These are phyloP conservation scores for Casuarius casuarius DNA, from an alignment of 2,113 vertebrate genomes.

Conservation along the genomic window DNA sequence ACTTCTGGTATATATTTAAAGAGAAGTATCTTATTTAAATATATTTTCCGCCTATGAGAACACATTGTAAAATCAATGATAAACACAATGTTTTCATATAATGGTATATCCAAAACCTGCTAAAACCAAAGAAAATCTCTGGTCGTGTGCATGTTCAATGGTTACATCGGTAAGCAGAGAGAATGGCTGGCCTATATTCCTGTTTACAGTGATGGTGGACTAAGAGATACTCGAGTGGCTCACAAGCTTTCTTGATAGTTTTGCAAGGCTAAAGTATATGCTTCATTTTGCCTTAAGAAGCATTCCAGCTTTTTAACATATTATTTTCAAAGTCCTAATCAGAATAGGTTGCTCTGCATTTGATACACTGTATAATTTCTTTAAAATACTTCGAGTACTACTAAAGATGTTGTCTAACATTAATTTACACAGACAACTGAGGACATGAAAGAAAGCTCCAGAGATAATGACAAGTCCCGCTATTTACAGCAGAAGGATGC, in stretches of 20 bases:
- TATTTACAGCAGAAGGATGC: not conserved
- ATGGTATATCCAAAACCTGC: not conserved
- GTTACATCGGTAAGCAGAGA: not conserved
- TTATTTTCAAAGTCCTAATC: not conserved
- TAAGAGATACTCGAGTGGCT: not conserved
- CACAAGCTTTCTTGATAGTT: not conserved
- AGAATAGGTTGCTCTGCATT: not conserved
- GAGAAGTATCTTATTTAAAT: not conserved
- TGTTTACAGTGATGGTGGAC: not conserved
- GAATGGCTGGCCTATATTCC: not conserved
- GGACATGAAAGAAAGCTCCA: not conserved
- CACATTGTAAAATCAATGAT: not conserved
- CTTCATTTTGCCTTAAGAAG: not conserved
- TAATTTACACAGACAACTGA: constrained; percentile 7
- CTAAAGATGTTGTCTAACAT: not conserved
- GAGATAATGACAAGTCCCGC: not conserved
- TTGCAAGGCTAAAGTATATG: not conserved
- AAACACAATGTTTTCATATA: not conserved
- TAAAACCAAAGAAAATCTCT: not conserved
- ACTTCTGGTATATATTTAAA: not conserved
- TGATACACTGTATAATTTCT: not conserved
- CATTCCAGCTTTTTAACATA: not conserved
- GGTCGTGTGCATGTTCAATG: not conserved
- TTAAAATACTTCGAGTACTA: not conserved
- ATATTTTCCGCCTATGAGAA: not conserved